Evolutionary conservation across 2,888 invertebrate species (phyloP), one percentile per base, ranked within the genome.

Genomic region (Griposia aprilina): DNA sequence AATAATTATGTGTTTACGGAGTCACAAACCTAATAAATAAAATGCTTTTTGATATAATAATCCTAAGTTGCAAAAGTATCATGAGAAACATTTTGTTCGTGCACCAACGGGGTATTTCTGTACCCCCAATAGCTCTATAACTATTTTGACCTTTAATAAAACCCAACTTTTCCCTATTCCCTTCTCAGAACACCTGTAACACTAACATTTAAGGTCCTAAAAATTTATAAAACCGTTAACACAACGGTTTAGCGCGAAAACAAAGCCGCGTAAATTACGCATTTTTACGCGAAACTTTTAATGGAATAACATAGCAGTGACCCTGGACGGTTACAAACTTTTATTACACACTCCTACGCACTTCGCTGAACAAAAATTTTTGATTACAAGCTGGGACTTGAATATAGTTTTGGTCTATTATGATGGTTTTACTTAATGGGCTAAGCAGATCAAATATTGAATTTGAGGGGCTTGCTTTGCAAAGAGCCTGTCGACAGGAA

Each of bases 291-390:
- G 57, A 82, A 91, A 91, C 85, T 91, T 91, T 89, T 90, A 91
- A 91, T 91, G 91, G 91, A 91, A 91, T 91, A 90, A 90, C 85
- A 86, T 78, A 91, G 88, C 78, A 74, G 80, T 76, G 75, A 30
- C 70, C 72, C 66, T 36, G 26, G 78, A 63, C n/a, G 62, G 71
- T 73, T n/a, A 67, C 80, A 84, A 89, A 89, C 80, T 90, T 89
- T 84, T 89, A 89, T 85, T 79, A 84, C 71, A 52, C 67, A 72
- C 50, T 59, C 74, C 60, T 69, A 87, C 76, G 74, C 79, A 76
- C 62, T 69, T 70, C 23, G 63, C 50, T 30, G 66, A 74, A 62
- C 70, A 20, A 78, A 84, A 83, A 75, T 88, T 82, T 88, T 87
- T 89, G 85, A 83, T 86, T 84, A 88, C 74, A 63, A 30, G n/a